Percentiles rank a stretch among this genome's conserved stretches.
Evolutionary conservation across 2,113 vertebrate genomes (phyloP).

Genomic region (Serilophus lunatus): DNA sequence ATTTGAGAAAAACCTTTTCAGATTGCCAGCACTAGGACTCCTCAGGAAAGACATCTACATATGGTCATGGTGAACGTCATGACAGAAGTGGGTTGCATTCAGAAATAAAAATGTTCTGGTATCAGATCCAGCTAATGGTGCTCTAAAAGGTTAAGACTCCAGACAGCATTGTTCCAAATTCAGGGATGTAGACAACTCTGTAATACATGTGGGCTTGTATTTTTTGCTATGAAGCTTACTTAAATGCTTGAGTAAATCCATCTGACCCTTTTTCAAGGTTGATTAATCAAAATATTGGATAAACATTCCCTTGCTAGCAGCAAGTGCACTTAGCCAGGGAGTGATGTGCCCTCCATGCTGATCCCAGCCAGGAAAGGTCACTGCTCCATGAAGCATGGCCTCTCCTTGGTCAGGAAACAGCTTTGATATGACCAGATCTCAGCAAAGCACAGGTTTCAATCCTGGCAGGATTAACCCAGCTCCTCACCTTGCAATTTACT

Average conservation of each 20-base stretch:
- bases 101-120: background rate
- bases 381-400: background rate
- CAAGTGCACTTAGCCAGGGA: background rate
- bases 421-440: background rate
- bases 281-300: background rate
- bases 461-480: background rate
- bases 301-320: background rate
- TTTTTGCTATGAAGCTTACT: background rate
- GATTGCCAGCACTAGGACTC: background rate
- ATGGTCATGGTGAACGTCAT: background rate
- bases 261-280: slow-evolving; percentile 39
- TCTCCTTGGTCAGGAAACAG: background rate
- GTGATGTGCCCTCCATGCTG: fast-evolving
- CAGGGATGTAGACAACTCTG: background rate
- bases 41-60: background rate
- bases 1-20: background rate
- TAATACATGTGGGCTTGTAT: background rate
- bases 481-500: background rate
- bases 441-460: background rate
- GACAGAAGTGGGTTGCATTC: background rate
- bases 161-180: background rate
- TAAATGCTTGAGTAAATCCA: background rate
- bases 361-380: background rate
- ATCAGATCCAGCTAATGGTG: background rate
- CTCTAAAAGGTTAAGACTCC: background rate